Base-by-base conservation (phyloP, 2,888 invertebrate genomes). In the Dinocampus coccinellae region DNA sequence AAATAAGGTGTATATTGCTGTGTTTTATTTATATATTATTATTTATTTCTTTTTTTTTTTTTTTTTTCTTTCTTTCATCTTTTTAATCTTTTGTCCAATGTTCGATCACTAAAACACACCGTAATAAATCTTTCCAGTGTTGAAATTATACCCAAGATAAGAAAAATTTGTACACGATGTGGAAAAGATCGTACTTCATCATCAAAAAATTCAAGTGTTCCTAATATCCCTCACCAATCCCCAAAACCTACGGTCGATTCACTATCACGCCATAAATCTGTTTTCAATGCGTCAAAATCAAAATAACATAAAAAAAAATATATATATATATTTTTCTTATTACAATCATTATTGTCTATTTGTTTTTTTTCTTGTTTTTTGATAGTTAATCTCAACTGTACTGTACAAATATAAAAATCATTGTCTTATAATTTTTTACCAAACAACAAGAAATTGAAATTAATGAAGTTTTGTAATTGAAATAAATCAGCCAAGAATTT, bases 101-200 rank as follows among this genome's bases (percentile, higher is more conserved):
- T 13, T 6, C 33, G 1, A 20, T 34, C 29, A 13, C 26, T 47
- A 70, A 64, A 22, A 67, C 70, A 60, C 57, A 64, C 16, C 65
- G 58, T 36, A 52, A 24, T 61, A n/a, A 63, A 63, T 69, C 39
- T 64, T 74, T 76, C 4, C 72, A 76, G 76, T 69, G 16, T 53
- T 42, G 29, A 58, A 26, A 34, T 57, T 69, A 60, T 60, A 34
- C 47, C 55, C 57, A 52, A 65, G 65, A 66, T 61, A 55, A 74
- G 76, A 79, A 81, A 75, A 63, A 53, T 42, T 77, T 82, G 83
- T 73, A 75, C 74, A 60, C 78, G 79, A 67, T 83, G 83, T 69
- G 80, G 82, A 77, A 79, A 78, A 67, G 20, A 55, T 70, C 75
- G 70, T 55, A 39, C 65, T 73, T 63, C 72, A 69, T 26, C 64